Base-by-base conservation (phyloP, 2,797 vertebrate genomes). In the Protonibea diacanthus region DNA sequence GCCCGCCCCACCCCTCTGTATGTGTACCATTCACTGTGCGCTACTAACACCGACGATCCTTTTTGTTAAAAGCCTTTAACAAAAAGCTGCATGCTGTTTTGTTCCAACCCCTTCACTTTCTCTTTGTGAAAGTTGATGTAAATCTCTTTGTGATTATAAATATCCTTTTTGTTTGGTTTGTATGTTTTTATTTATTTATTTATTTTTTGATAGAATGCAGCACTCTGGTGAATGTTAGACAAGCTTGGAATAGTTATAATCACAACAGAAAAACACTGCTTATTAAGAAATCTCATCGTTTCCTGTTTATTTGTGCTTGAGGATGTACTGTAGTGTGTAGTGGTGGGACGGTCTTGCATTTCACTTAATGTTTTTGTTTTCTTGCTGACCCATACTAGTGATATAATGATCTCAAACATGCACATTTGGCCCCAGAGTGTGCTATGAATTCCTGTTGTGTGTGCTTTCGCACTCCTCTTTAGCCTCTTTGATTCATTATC, bases 291-390 rank as follows among this genome's bases (percentile, higher is more conserved):
- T 95, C 90, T 96, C 93, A 96, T 96, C 95, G 92, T 97, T 95
- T 96, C 95, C 93, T 97, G 95, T 93, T 90, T 83, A 85, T 91
- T 90, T 92, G 91, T 94, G 92, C 92, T 93, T 94, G 93, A 92
- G 76, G 95, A 91, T 94, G 94, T 94, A 87, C 82, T 91, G 87
- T 93, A 93, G 93, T 93, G 90, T 94, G 92, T 97, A 96, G 95
- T 97, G 95, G 95, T 97, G 96, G 96, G 96, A 95, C 92, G 94
- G 95, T 95, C 94, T 97, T 96, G 95, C 95, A 96, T 95, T 96
- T 96, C 95, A 92, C 90, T 69, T 53, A 83, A 88, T 90, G 84
- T 93, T 91, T 92, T 86, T 86, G 60, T 92, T 90, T 90, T 85
- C 79, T 84, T 84, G 89, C 88, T 91, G 88, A 91, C 86, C 75